Evolutionary conservation across 2,888 invertebrate genomes (phyloP).

Genomic region (Urechis unicinctus): DNA sequence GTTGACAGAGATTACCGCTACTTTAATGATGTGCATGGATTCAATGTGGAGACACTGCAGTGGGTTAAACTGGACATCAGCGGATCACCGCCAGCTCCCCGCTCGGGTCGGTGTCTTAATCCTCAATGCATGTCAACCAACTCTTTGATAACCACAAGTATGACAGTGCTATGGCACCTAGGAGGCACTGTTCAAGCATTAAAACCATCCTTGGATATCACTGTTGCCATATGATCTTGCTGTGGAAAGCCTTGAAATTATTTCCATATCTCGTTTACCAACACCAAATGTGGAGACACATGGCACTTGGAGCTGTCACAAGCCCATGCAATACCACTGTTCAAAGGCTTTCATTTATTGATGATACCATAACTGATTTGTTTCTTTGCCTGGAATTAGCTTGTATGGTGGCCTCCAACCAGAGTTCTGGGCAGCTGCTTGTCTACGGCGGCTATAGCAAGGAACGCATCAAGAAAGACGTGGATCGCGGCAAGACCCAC

Average conservation of each 20-base stretch:
- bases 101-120: conserved; percentile 46
- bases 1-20: conserved; percentile 69
- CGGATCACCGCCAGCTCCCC: conserved; percentile 63
- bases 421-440: conserved; percentile 57
- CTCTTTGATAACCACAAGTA: background rate
- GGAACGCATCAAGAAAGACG: conserved; percentile 66
- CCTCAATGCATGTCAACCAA: background rate
- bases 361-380: too few species aligned
- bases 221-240: too few species aligned
- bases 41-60: conserved; percentile 70
- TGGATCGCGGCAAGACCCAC: conserved; percentile 66
- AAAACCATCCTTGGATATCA: background rate
- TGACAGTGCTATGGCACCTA: background rate
- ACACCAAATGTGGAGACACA: too few species aligned
- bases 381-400: too few species aligned
- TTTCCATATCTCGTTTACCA: too few species aligned
- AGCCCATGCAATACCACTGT: too few species aligned
- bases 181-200: background rate
- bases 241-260: too few species aligned
- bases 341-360: too few species aligned
- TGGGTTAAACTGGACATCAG: conserved; percentile 68
- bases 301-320: too few species aligned
- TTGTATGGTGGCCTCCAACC: conserved; percentile 64
- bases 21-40: conserved; percentile 77
- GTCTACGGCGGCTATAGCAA: conserved; percentile 75